Base-by-base conservation (phyloP, 2,888 invertebrate species). In the Boloria euphrosyne region DNA sequence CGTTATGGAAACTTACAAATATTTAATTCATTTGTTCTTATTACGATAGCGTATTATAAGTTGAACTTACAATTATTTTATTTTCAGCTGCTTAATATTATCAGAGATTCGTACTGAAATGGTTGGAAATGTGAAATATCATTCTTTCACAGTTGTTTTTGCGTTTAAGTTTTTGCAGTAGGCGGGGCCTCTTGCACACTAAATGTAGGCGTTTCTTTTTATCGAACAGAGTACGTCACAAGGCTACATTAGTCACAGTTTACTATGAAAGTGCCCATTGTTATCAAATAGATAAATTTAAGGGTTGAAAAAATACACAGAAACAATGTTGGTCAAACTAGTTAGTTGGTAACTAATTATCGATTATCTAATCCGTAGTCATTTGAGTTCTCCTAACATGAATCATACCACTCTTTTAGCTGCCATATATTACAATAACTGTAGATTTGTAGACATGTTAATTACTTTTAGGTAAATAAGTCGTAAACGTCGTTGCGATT, bases 191-290 rank as follows among this genome's bases (percentile, higher is more conserved):
- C 74, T 80, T 79, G 76, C 79, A 78, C 31, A 38, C 31, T 38
- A 38, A 82, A 76, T 84, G 90, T 87, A 87, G 90, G 90, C 90
- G 90, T 80, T 80, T 71, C 83, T 83, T 75, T 75, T 81, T 76
- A 70, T 76, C 69, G 71, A 38, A 27, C 71, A 67, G 61, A 67
- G 73, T 71, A 77, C 81, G 81, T 80, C 79, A 83, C 85, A 87
- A 86, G 87, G 87, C 75, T 86, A 78, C 73, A 81, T 89, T 86
- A 85, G 80, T 87, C 87, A 89, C 78, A 81, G 75, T 76, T 59
- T 17, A 18, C 55, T 57, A 65, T 47, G 61, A 54, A 51, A 57
- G 16, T 7, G 10, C 43, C 38, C 51, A 65, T 68, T 68, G 68
- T 68, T 62, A 50, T 64, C 59, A 27, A 46, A 51, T 27, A 16